Evolutionary conservation across 2,888 invertebrate species (phyloP), one percentile per base, ranked within the genome.

Genomic region (Trissolcus japonicus): DNA sequence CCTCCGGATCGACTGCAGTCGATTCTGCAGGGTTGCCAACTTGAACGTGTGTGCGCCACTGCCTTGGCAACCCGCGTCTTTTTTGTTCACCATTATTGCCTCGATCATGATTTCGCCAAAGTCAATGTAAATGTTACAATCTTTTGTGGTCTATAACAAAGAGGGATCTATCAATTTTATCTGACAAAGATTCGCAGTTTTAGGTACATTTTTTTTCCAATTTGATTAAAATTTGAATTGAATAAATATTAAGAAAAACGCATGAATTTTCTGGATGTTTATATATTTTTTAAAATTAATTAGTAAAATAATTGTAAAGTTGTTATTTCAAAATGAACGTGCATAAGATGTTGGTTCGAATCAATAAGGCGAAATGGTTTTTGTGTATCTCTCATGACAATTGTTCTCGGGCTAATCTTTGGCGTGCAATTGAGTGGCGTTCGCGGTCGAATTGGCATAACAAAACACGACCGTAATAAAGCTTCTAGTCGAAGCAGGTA

Each of bases 1-100:
- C 82, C 80, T 72, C 77, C 78, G 81, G 81, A 82, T 83, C 83
- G 80, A 79, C 75, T 78, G 76, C 80, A 81, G 81, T 77, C 80
- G 83, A 82, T 83, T 79, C 81, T 65, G 78, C 79, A 77, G 80
- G 80, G 82, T 82, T 82, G 78, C 80, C 80, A 82, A 82, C 82
- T 79, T 79, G 79, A 67, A 35, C 35, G 35, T 35, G 62, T 29
- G 50, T 51, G 14, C 59, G 63, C 57, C 51, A 67, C 16, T 57
- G 41, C 51, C 54, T 66, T 61, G 67, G 65, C 29, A 72, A 72
- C 65, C 75, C 63, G 68, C 11, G 72, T 79, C 79, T 72, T 75
- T 35, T 75, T 78, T 63, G 72, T 67, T 66, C 65, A 57, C 76
- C 62, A 62, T 73, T 79, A 76, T 73, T 76, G 60, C 68, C 55